phyloP scores from a whole-genome alignment of 2,888 invertebrate genomes.

The Drosophila colorata region DNA sequence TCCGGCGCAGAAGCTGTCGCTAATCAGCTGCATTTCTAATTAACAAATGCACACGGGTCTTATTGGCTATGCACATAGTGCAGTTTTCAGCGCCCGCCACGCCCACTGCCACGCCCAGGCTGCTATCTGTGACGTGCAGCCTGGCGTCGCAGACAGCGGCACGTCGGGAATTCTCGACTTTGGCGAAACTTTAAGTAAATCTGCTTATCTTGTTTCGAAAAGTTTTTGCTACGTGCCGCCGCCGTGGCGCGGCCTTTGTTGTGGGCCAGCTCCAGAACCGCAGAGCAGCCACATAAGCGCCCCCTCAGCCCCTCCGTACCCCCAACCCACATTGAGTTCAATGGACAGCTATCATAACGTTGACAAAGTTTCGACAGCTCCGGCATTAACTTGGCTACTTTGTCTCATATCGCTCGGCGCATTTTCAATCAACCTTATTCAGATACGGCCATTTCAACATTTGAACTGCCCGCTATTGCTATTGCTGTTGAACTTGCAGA shows the following conservation, averaged over 20 bases:
- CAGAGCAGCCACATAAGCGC: not conserved
- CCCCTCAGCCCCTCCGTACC: not conserved
- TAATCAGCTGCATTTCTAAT: slow-evolving; percentile 68
- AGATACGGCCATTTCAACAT: not conserved
- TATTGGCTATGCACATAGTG: slow-evolving; percentile 31
- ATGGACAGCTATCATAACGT: slow-evolving; percentile 73
- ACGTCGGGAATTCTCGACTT: slow-evolving; percentile 65
- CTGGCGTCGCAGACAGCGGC: slow-evolving; percentile 46
- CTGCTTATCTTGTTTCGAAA: slow-evolving; percentile 79
- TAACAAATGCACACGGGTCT: slow-evolving; percentile 37
- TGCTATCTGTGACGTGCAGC: slow-evolving; percentile 43
- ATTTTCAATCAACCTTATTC: slow-evolving; percentile 61
- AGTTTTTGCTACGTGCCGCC: slow-evolving; percentile 82
- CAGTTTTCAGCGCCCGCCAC: slow-evolving; percentile 34
- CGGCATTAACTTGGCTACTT: slow-evolving; percentile 62
- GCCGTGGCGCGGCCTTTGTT: slow-evolving; percentile 72
- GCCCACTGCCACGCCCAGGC: slow-evolving; percentile 20
- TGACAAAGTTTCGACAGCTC: slow-evolving; percentile 68
- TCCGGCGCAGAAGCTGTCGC: slow-evolving; percentile 21
- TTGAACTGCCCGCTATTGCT: slow-evolving; percentile 41
- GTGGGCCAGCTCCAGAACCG: slow-evolving; percentile 27
- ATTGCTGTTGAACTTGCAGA: slow-evolving; percentile 7
- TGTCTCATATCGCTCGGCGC: slow-evolving; percentile 52
- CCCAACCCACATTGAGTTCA: slow-evolving; percentile 39
- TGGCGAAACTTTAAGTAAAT: slow-evolving; percentile 76